Conservation (phyloP, 1,140 invertebrate species). For the Achroia grisella region DNA sequence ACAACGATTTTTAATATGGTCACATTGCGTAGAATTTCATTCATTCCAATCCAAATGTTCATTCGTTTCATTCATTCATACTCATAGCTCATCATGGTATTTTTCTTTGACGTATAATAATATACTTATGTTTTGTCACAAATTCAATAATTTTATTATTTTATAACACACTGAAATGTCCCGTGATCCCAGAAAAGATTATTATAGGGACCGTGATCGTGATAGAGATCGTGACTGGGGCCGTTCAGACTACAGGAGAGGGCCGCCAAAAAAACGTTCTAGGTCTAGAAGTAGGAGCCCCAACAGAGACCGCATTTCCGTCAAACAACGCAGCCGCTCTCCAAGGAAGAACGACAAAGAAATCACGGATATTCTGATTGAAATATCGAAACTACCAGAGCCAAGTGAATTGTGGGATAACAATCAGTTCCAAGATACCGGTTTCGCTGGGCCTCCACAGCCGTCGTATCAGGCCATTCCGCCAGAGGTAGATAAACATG, state of each 20-base stretch:
- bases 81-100: no score
- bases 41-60: no score
- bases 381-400: slow-evolving; percentile 54
- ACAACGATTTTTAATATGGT: no score
- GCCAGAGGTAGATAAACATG: slow-evolving; percentile 23
- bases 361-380: slow-evolving; percentile 56
- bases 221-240: slow-evolving; percentile 23
- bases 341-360: slow-evolving; percentile 49
- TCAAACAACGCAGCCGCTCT: slow-evolving; percentile 39
- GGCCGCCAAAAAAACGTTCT: slow-evolving; percentile 17
- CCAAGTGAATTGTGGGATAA: slow-evolving; percentile 57
- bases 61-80: no score
- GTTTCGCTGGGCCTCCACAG: slow-evolving; percentile 15
- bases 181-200: slow-evolving; percentile 16
- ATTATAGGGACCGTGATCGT: slow-evolving; percentile 14
- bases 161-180: slow-evolving; percentile 9
- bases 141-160: no score
- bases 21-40: no score
- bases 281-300: slow-evolving; percentile 29
- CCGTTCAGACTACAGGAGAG: slow-evolving; percentile 19
- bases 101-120: no score
- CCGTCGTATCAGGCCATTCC: slow-evolving; percentile 17
- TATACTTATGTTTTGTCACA: no score
- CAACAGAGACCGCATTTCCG: slow-evolving; percentile 11
- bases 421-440: slow-evolving; percentile 38